Percentiles rank a stretch among this genome's conserved stretches.
phyloP scores from a whole-genome alignment of 1,140 invertebrate species.

The Dysdera silvatica region DNA sequence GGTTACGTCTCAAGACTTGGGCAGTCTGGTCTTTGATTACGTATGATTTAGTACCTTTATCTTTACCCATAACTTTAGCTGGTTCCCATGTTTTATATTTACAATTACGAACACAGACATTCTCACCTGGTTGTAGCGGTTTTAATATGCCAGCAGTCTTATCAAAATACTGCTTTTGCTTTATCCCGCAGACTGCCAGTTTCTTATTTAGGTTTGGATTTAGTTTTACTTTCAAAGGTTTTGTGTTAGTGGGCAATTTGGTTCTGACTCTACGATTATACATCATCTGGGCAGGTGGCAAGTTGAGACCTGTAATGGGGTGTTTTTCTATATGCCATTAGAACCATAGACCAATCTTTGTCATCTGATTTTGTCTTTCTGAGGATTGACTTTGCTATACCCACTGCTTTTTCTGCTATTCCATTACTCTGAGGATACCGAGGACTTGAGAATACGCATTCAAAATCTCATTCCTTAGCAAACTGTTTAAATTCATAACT shows the following conservation, averaged over 20 bases:
- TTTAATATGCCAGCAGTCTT: too few species aligned
- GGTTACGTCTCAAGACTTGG: too few species aligned
- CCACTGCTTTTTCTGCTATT: slow-evolving; percentile 1
- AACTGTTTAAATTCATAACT: slow-evolving; percentile 4
- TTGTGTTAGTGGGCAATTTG: background rate
- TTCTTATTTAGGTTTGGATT: too few species aligned
- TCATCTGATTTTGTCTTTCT: background rate
- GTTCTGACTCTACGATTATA: background rate
- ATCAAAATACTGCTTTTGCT: background rate
- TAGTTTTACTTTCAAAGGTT: background rate
- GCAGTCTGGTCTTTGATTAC: too few species aligned
- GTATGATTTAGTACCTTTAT: too few species aligned
- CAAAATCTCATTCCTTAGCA: background rate
- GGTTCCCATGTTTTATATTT: too few species aligned
- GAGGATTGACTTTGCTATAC: background rate
- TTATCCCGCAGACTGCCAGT: too few species aligned
- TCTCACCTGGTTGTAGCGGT: too few species aligned
- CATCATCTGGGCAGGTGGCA: background rate
- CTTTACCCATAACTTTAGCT: too few species aligned
- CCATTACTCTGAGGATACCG: slow-evolving; percentile 1
- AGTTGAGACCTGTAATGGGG: background rate
- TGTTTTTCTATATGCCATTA: slow-evolving; percentile 11
- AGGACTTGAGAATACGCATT: background rate
- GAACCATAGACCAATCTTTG: background rate
- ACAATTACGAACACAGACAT: too few species aligned